Evolutionary conservation across 2,888 invertebrate species (phyloP).

Genomic region (Tribolium freemani): DNA sequence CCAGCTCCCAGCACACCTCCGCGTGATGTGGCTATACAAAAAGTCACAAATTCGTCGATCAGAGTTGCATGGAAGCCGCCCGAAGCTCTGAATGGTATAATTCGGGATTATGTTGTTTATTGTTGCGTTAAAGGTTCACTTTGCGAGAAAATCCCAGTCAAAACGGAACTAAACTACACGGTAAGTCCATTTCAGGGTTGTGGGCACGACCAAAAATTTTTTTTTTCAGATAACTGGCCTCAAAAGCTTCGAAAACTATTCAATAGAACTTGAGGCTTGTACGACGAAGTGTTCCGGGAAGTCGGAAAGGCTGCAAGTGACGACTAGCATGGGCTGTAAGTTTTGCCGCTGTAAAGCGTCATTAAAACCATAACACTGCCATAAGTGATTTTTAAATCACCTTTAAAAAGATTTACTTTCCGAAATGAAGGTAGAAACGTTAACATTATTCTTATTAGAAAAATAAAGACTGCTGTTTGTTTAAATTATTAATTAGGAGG

Average conservation of each 20-base stretch:
- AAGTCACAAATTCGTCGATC: slow-evolving; percentile 76
- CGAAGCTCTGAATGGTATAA: slow-evolving; percentile 78
- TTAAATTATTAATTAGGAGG: too few relatives aligned
- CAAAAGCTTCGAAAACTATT: slow-evolving; percentile 75
- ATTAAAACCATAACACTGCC: too few relatives aligned
- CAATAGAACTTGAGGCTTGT: slow-evolving; percentile 79
- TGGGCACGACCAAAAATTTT: not conserved
- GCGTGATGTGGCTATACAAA: slow-evolving; percentile 72
- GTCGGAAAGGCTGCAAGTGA: slow-evolving; percentile 56
- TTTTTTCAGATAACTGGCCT: slow-evolving; percentile 65
- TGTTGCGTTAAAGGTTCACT: not conserved
- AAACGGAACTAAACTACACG: not conserved
- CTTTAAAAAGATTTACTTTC: too few relatives aligned
- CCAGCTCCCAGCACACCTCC: slow-evolving; percentile 72
- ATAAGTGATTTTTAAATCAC: too few relatives aligned
- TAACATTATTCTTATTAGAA: too few relatives aligned
- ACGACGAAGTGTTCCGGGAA: slow-evolving; percentile 77
- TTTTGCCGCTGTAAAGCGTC: too few relatives aligned
- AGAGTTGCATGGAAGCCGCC: slow-evolving; percentile 80
- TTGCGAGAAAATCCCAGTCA: too few relatives aligned
- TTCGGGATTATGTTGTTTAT: slow-evolving; percentile 76
- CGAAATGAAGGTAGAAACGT: too few relatives aligned
- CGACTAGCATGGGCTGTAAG: slow-evolving; percentile 68
- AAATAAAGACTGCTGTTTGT: too few relatives aligned
- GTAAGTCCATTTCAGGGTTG: not conserved